Evolutionary conservation across 2,888 invertebrate genomes (phyloP), one percentile per base, ranked within the genome.

Genomic region (Drosophila niveifrons): DNA sequence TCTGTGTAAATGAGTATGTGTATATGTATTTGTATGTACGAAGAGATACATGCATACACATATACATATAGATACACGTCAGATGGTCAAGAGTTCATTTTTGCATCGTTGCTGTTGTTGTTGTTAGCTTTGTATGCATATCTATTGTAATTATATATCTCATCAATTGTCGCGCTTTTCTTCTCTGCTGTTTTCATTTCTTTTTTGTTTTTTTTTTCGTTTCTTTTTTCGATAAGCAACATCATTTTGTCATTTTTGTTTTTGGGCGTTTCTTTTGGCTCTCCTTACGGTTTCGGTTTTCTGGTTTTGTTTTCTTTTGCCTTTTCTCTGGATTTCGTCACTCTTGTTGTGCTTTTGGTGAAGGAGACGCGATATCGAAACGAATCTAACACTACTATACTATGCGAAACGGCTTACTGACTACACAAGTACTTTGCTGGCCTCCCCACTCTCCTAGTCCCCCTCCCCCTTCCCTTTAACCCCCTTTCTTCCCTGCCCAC

Each of bases 391-490:
- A 23, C 11, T 65, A 72, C 11, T 55, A 66, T 23, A 77, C 59
- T 74, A 66, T 23, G 50, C 46, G 51, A 58, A 73, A 48, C 55
- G 43, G 50, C 48, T 77, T 74, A 74, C 7, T 39, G 17, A 43
- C 78, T 74, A 36, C 36, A 74, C 50, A 74, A 74, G 78, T 74
- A 74, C 74, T 36, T 66, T 77, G 41, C 46, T 57, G 73, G 74
- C 73, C 73, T 66, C 75, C 48, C 55, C 11, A 9, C 31, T 6
- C 18, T n/a, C 6, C 36, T 10, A 3, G 34, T n/a, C 34, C 47
- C 23, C n/a, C 18, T 47, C 6, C 2, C 34, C 34, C 17, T 10
- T 13, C 31, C 18, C 1, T 17, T 17, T 18, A 4, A 4, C 34
- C 47, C 23, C 18, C 18, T 47, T 4, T 2, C 31, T 44, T 15